Evolutionary conservation across 2,113 vertebrate genomes (phyloP), one percentile per base, ranked within the genome.

Genomic region (Heterochromis multidens): DNA sequence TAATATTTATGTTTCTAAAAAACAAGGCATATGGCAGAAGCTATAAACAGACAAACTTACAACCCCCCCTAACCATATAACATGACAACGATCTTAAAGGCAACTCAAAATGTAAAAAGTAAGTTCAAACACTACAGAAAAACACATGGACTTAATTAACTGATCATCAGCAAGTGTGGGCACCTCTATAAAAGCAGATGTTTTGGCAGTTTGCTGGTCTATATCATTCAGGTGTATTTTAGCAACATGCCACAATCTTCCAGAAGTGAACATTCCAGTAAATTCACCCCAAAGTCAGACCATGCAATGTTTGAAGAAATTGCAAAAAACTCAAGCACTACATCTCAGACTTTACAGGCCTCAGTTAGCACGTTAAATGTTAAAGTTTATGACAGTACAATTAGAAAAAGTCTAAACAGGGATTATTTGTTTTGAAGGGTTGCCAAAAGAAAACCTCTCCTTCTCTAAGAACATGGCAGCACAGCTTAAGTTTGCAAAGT

Each of bases 41-140:
- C 14, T 46, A 46, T 46, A 46, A 43, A 37, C 2, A 65, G 33
- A 11, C 4, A 70, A 70, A 67, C 37, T 17, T 25, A 43, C 2
- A 0, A 5, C 1, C 27, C 0, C 16, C 0, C 40, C 29, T 17
- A 6, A 14, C 21, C 35, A 37, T 37, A 10, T 9, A 9, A 43
- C 7, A 14, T 43, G 12, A 43, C 12, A 43, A 14, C 25, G 3
- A 25, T 43, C 14, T 43, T 25, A 6, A 17, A 67, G 37, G 37
- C 2, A 67, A 67, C 25, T 67, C 63, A 46, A 9, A 67, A 67
- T 43, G 37, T 43, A 37, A 37, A 63, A 65, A 65, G 33, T 65
- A 67, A 1, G 9, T 40, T 40, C 10, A 40, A 40, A 40, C 37
- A 40, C 37, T 40, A 40, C 5, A 5, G 31, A 40, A 11, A 40